These are phyloP conservation scores for Agriopis leucophaearia DNA, from an alignment of 2,888 invertebrate species.

Conservation along the genomic window DNA sequence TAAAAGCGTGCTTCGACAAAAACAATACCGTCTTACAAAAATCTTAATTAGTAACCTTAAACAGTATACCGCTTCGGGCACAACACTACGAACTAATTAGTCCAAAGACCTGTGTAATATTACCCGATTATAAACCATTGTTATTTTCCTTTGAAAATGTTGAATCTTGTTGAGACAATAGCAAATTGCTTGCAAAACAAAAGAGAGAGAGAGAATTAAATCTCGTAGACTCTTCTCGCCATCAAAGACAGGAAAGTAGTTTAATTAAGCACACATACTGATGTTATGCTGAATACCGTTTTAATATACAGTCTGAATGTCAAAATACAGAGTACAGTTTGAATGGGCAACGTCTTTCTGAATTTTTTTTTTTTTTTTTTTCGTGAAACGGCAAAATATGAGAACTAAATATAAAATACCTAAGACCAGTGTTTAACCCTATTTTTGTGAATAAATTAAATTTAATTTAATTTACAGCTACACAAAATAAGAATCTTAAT, in stretches of 20 bases:
- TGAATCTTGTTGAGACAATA: slow-evolving; percentile 47
- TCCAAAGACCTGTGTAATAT: slow-evolving; percentile 36
- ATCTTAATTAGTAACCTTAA: slow-evolving; percentile 15
- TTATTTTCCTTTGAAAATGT: slow-evolving; percentile 45
- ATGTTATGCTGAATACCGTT: slow-evolving; percentile 18
- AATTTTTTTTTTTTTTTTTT: too few relatives aligned
- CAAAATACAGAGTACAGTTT: too few relatives aligned
- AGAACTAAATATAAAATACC: too few relatives aligned
- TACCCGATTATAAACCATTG: slow-evolving; percentile 40
- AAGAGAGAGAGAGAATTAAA: slow-evolving; percentile 51
- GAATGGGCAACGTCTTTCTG: not conserved
- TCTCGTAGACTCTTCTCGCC: slow-evolving; percentile 37
- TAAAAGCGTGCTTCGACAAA: not conserved
- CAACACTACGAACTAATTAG: slow-evolving; percentile 38
- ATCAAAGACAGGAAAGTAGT: slow-evolving; percentile 48
- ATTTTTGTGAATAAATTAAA: too few relatives aligned
- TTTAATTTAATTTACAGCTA: too few relatives aligned
- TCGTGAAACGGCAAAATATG: too few relatives aligned
- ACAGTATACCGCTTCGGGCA: slow-evolving; percentile 9
- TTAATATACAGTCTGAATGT: too few relatives aligned
- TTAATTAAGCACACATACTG: slow-evolving; percentile 49
- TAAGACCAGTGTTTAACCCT: too few relatives aligned
- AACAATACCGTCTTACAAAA: not conserved
- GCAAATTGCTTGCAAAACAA: slow-evolving; percentile 50
- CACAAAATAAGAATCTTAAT: too few relatives aligned